Conservation (phyloP, 2,888 invertebrate genomes). For the Lasioglossum oenotherae region DNA sequence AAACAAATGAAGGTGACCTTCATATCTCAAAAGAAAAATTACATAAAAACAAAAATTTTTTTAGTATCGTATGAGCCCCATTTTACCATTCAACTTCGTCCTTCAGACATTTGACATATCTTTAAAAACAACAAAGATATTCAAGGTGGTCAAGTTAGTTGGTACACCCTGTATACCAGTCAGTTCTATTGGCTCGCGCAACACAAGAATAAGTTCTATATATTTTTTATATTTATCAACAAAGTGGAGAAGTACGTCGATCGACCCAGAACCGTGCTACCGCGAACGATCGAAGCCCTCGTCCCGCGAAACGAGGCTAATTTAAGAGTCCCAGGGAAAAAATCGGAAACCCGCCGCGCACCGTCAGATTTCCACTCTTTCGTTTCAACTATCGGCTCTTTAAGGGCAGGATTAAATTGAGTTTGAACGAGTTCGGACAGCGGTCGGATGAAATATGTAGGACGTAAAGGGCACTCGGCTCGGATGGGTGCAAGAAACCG, state of each 20-base stretch:
- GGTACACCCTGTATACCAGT: too few species aligned
- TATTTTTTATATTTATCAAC: neutral
- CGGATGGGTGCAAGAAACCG: constrained; percentile 38
- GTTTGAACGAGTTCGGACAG: constrained; percentile 61
- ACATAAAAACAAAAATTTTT: too few species aligned
- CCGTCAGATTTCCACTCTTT: constrained; percentile 17
- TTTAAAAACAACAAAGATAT: too few species aligned
- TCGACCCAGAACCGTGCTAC: constrained; percentile 51
- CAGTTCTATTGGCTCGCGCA: neutral
- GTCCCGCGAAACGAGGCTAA: constrained; percentile 35
- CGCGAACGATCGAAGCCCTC: constrained; percentile 58
- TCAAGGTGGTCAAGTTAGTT: too few species aligned
- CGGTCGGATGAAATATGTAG: constrained; percentile 63
- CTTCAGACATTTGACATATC: too few species aligned
- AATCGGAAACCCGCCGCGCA: constrained; percentile 24
- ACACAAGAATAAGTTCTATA: neutral
- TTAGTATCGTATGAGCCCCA: too few species aligned
- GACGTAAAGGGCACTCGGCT: constrained; percentile 42
- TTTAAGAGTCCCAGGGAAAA: constrained; percentile 32
- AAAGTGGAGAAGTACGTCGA: neutral
- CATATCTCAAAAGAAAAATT: too few species aligned
- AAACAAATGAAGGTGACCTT: too few species aligned
- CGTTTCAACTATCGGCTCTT: constrained; percentile 27
- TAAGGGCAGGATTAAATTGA: constrained; percentile 65
- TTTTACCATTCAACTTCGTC: too few species aligned